Percentiles rank a stretch among this genome's conserved stretches.
phyloP scores from a whole-genome alignment of 2,888 invertebrate genomes.

The Oscheius myriophilus region DNA sequence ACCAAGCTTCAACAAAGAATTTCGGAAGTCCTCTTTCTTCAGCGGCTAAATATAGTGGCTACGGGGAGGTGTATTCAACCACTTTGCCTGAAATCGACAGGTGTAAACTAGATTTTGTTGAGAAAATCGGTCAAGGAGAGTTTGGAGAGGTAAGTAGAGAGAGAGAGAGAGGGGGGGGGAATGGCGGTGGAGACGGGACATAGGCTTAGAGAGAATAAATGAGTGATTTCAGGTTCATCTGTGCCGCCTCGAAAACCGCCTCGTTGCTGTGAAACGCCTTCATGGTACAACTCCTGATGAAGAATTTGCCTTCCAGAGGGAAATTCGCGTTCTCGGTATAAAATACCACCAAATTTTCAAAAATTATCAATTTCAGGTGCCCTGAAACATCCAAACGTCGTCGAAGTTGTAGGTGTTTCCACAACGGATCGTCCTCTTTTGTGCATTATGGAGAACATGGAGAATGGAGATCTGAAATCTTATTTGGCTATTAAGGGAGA shows the following conservation, averaged over 20 bases:
- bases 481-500: constrained; percentile 71
- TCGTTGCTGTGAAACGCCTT: constrained; percentile 55
- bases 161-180: no score
- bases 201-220: no score
- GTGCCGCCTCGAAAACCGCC: constrained; percentile 53
- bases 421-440: constrained; percentile 76
- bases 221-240: constrained; percentile 40
- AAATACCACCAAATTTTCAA: neutral
- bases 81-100: constrained; percentile 55
- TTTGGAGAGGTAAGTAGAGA: constrained; percentile 48
- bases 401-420: constrained; percentile 60
- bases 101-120: constrained; percentile 80
- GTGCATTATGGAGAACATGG: constrained; percentile 88
- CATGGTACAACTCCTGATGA: constrained; percentile 47
- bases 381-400: constrained; percentile 62
- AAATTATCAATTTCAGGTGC: constrained; percentile 43
- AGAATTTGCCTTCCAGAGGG: constrained; percentile 57
- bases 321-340: constrained; percentile 55
- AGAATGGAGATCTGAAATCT: constrained; percentile 84
- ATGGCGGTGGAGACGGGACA: no score
- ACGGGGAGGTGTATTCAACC: constrained; percentile 55
- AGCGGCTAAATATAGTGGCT: constrained; percentile 50
- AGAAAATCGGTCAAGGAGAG: constrained; percentile 75
- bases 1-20: neutral
- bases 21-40: constrained; percentile 53